Base-by-base conservation (phyloP, 1,140 invertebrate species). In the Nixonia krombeini region DNA sequence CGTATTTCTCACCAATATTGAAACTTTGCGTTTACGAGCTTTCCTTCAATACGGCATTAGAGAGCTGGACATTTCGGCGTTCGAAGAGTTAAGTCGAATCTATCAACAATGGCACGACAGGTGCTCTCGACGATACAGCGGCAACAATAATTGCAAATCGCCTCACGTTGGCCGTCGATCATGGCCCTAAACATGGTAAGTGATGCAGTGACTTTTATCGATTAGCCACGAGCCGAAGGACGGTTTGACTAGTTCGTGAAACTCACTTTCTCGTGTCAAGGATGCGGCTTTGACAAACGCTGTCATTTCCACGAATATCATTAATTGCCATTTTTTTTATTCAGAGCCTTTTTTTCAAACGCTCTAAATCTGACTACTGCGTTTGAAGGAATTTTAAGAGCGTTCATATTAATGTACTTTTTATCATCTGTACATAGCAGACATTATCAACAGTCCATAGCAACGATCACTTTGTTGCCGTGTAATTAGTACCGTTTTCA, bases 101-200 rank as follows among this genome's bases (percentile, higher is more conserved):
- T 79, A 80, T 81, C 79, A 74, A 70, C 66, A 72, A 53, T 37
- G 59, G 69, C 65, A 70, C 79, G 79, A 81, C 77, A 75, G 75
- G 73, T 76, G 69, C 51, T 62, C n/a, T n/a, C 40, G 70, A 68
- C 72, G 79, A 81, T 81, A 81, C 79, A 73, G 64, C 66, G 68
- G 55, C 70, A 73, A 78, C 76, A 78, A 81, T 79, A 78, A 81
- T 81, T 79, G 76, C 75, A 68, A 81, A 79, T 81, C 75, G 75
- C 73, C 58, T 21, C 72, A 68, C 53, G 58, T 57, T 68, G 75
- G 78, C 68, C 79, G 74, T 73, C 75, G 76, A 78, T 79, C 76
- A 72, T 72, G 70, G 75, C 77, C 64, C 75, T 66, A 73, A 79
- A 79, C 73, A 73, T 71, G 73, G 46, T 69, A 70, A 68, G 52